Conservation (phyloP, 2,113 vertebrate species). For the Pelecanoides urinatrix region DNA sequence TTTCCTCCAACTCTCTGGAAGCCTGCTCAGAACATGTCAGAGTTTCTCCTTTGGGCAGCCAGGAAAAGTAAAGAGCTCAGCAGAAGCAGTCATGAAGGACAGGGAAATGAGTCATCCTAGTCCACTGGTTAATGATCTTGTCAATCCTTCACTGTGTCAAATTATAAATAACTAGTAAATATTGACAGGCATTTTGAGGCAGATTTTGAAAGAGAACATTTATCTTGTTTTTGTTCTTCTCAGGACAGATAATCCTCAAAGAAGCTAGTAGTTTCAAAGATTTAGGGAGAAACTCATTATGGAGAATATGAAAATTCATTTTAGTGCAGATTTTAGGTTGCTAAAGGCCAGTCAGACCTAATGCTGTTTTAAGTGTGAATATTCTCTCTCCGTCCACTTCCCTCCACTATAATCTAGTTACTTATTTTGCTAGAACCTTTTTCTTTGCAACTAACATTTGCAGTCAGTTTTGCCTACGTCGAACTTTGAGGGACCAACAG, state of each 20-base stretch:
- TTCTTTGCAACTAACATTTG: not conserved
- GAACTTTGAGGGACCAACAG: not conserved
- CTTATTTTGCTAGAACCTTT: not conserved
- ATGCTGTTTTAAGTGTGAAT: not conserved
- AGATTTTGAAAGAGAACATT: not conserved
- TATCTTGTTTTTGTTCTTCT: not conserved
- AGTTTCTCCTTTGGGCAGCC: not conserved
- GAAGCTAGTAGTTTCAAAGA: not conserved
- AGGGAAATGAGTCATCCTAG: slow-evolving; percentile 13
- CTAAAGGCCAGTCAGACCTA: not conserved
- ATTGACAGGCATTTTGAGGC: not conserved
- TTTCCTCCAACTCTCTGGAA: not conserved
- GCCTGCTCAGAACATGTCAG: not conserved
- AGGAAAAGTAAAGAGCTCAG: not conserved
- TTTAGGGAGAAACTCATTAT: not conserved
- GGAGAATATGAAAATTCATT: not conserved
- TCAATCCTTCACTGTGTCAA: not conserved
- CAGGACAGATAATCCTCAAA: not conserved
- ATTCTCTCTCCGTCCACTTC: not conserved
- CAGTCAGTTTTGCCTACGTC: not conserved
- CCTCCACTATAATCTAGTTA: not conserved
- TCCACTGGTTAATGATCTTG: not conserved
- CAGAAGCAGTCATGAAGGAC: not conserved
- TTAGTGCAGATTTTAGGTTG: not conserved
- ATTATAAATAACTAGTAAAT: not conserved